Conservation (phyloP, 2,888 invertebrate genomes). For the Kuschelorhynchus macadamiae region DNA sequence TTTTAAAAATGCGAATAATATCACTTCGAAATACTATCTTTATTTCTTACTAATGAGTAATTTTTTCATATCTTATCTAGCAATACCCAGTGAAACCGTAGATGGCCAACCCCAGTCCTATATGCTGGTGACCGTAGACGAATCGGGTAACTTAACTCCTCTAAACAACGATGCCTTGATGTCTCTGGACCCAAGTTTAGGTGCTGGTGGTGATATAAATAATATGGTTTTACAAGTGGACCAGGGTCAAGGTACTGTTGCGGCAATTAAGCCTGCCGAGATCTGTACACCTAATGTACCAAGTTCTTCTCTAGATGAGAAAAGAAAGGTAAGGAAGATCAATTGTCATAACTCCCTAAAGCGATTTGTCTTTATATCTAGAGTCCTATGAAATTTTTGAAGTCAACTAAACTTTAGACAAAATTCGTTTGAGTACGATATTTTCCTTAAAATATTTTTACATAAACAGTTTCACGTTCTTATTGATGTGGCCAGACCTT, state of each 20-base stretch:
- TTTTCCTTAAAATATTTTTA: too few relatives aligned
- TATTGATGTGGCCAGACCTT: too few relatives aligned
- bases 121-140: conserved; percentile 80
- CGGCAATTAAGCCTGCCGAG: conserved; percentile 29
- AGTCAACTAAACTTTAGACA: too few relatives aligned
- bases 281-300: too few relatives aligned
- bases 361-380: background rate
- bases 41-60: too few relatives aligned
- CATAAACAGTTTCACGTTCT: too few relatives aligned
- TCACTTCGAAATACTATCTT: too few relatives aligned
- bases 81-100: conserved; percentile 78
- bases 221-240: conserved; percentile 72
- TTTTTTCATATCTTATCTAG: too few relatives aligned
- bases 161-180: conserved; percentile 80
- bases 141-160: conserved; percentile 79
- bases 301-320: background rate
- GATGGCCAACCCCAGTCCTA: conserved; percentile 82
- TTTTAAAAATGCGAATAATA: too few relatives aligned
- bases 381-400: too few relatives aligned
- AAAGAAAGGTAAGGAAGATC: background rate
- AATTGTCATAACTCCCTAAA: too few relatives aligned
- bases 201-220: conserved; percentile 68
- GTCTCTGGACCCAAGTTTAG: conserved; percentile 71
- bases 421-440: too few relatives aligned
- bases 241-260: conserved; percentile 60